These are phyloP conservation scores for Scaptomyza flava DNA, from an alignment of 2,888 invertebrate genomes.

Conservation along the genomic window DNA sequence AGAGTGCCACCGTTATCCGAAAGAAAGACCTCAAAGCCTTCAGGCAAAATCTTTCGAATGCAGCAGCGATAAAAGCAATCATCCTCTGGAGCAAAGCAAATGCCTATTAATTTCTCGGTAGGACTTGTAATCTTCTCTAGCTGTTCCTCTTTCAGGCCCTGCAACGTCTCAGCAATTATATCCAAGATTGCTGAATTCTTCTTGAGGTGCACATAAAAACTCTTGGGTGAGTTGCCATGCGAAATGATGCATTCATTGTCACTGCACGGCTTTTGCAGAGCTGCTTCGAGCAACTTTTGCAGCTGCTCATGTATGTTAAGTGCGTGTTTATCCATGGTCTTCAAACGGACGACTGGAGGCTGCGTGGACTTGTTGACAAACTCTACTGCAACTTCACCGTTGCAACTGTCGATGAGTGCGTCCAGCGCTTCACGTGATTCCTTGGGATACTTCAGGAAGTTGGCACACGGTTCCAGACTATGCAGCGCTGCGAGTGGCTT, in stretches of 20 bases:
- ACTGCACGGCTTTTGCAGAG: conserved; percentile 38
- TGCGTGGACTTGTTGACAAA: conserved; percentile 58
- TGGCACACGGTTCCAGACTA: conserved; percentile 86
- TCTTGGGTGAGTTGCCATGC: conserved; percentile 88
- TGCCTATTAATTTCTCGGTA: conserved; percentile 32
- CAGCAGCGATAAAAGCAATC: conserved; percentile 94
- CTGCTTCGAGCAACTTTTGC: conserved; percentile 67
- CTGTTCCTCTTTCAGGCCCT: conserved; percentile 68
- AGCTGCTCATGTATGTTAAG: conserved; percentile 78
- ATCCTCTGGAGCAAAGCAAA: conserved; percentile 86
- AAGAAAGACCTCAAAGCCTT: conserved; percentile 89
- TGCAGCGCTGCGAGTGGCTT: conserved; percentile 87
- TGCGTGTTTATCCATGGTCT: conserved; percentile 58
- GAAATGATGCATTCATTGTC: conserved; percentile 86
- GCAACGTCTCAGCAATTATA: conserved; percentile 64
- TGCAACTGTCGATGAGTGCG: conserved; percentile 74
- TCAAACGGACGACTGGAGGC: conserved; percentile 74
- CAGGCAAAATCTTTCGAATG: conserved; percentile 88
- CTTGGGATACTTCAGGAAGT: conserved; percentile 81
- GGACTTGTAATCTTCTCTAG: conserved; percentile 31
- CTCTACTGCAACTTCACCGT: conserved; percentile 75
- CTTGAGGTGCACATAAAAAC: conserved; percentile 90
- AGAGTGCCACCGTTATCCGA: conserved; percentile 89
- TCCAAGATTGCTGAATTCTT: conserved; percentile 81
- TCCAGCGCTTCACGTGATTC: conserved; percentile 73